Conservation (phyloP, 2,113 vertebrate genomes). For the Orientallactaga bullata region DNA sequence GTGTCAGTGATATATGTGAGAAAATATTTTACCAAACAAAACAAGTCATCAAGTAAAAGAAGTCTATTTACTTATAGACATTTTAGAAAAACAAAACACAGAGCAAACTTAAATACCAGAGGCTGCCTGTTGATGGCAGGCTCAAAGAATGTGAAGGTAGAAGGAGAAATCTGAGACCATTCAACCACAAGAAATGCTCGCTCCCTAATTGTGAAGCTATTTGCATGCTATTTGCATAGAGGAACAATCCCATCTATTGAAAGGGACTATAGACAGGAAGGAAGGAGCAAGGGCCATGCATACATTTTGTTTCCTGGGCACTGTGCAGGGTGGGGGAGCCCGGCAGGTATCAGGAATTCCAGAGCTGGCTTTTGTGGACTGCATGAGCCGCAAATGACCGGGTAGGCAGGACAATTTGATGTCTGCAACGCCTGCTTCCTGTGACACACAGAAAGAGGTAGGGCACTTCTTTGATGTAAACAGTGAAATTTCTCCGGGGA, state of each 20-base stretch:
- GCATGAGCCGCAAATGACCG: too few relatives aligned
- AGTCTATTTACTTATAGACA: conserved; percentile 14
- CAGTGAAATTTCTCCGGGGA: too few relatives aligned
- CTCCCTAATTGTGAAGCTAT: neutral
- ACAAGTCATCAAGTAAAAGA: neutral
- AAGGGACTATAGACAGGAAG: too few relatives aligned
- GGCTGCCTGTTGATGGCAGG: neutral
- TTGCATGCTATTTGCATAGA: neutral
- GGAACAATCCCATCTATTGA: neutral
- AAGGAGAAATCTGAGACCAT: neutral
- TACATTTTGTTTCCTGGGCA: too few relatives aligned
- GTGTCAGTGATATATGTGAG: neutral
- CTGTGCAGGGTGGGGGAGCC: too few relatives aligned
- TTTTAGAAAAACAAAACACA: conserved; percentile 21
- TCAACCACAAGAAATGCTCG: neutral
- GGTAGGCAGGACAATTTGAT: too few relatives aligned
- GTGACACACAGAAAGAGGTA: too few relatives aligned
- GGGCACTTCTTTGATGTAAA: too few relatives aligned
- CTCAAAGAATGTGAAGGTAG: neutral
- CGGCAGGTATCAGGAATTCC: too few relatives aligned
- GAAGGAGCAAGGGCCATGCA: too few relatives aligned
- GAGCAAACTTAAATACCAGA: neutral
- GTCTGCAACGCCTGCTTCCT: too few relatives aligned
- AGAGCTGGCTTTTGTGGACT: too few relatives aligned
- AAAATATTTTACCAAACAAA: conserved; percentile 35